Base-by-base conservation (phyloP, 1,140 invertebrate genomes). In the Ylistrum balloti region DNA sequence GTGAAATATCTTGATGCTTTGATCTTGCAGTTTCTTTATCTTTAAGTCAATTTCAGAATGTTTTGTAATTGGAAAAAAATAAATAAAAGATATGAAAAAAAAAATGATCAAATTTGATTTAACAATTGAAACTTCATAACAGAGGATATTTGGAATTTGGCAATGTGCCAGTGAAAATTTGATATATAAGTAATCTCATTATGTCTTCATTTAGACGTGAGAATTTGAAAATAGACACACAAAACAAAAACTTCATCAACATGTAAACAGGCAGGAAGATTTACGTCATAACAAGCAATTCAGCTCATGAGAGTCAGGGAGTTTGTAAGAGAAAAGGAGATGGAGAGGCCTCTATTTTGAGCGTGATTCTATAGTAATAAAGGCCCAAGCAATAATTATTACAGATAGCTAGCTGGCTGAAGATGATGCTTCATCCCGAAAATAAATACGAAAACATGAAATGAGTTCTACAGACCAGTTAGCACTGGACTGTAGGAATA, bases 391-490 rank as follows among this genome's bases (percentile, higher is more conserved):
- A 74, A 74, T 74, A 74, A 74, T 5, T 74, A 9, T 74, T 28
- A 74, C 56, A 74, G 56, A 74, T 74, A 74, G 56, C 56, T 74
- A 28, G 56, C 56, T 17, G 3, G 28, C 56, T 17, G 56, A 74
- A 74, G 56, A 74, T 74, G 56, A 74, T n/a, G 56, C 56, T 74
- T 17, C 56, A 28, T 74, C 56, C 56, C 28, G 56, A 74, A 74
- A 74, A 74, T 74, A 74, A 74, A 74, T 74, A 74, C 7, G 56
- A 74, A 74, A 74, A 74, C 56, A 74, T 74, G 56, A 74, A 74
- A 74, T 74, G 56, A 74, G 56, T 74, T 74, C 9, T 28, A 28
- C 56, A 74, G 56, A 45, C 41, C 41, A 74, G 56, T 74, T 28
- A 74, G 56, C 56, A 74, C 56, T 74, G 56, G 56, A 74, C 56